A percentile compares a stretch with the other conserved stretches of the same genome.
Conservation (phyloP, 2,888 invertebrate species). For the Lutraria lutraria region DNA sequence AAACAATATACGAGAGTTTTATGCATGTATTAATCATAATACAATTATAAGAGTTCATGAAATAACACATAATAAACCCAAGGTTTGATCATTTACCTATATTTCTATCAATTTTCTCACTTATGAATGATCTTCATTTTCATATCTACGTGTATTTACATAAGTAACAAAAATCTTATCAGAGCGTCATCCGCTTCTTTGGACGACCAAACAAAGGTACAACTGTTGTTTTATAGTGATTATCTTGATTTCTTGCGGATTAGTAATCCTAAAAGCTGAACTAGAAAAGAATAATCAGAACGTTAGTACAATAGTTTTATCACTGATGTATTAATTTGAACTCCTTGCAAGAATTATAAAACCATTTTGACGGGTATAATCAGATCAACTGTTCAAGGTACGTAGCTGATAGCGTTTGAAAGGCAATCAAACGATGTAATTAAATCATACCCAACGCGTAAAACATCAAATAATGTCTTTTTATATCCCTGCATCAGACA, state of each 20-base stretch:
- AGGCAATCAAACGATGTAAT: not conserved
- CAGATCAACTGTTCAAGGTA: not conserved
- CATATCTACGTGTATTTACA: not conserved
- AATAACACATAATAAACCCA: no score
- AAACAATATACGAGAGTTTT: no score
- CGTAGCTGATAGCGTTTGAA: not conserved
- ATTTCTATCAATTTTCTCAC: no score
- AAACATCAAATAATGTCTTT: conserved; percentile 14
- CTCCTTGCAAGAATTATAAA: conserved; percentile 5
- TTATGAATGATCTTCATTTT: not conserved
- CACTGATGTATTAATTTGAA: conserved; percentile 4
- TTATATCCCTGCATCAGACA: not conserved
- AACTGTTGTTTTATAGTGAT: not conserved
- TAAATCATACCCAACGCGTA: not conserved
- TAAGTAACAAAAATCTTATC: not conserved
- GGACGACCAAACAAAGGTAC: no score
- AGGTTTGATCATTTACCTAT: no score
- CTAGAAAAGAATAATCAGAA: not conserved
- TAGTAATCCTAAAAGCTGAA: not conserved
- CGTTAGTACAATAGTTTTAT: conserved; percentile 10
- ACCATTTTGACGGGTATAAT: not conserved
- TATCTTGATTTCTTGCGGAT: not conserved
- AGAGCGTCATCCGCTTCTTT: not conserved
- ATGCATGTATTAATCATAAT: no score
- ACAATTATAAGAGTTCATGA: no score